These are phyloP conservation scores for Leistus spinibarbis DNA, from an alignment of 2,888 invertebrate species.

Conservation along the genomic window DNA sequence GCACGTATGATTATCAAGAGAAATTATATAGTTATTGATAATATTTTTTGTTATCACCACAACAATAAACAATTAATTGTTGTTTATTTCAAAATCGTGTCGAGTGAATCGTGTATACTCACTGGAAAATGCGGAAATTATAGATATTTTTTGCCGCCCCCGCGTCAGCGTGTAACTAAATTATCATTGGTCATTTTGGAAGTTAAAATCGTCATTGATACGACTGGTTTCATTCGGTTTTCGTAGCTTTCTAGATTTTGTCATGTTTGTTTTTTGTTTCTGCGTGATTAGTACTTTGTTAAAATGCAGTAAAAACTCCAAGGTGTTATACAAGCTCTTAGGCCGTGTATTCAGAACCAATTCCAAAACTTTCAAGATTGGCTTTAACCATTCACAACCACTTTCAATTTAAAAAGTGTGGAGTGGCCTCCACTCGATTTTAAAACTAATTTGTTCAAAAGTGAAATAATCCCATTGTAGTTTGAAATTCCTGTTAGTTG, in stretches of 20 bases:
- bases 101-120: not conserved
- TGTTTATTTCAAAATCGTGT: not conserved
- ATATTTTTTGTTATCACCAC: not conserved
- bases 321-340: not conserved
- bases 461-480: no score
- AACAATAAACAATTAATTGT: not conserved
- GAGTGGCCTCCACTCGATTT: no score
- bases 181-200: not conserved
- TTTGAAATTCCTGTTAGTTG: not conserved
- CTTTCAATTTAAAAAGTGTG: no score
- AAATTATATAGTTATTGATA: not conserved
- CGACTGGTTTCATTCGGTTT: constrained; percentile 1
- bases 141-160: not conserved
- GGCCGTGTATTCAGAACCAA: not conserved
- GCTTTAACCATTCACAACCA: no score
- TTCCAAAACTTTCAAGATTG: not conserved
- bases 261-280: not conserved
- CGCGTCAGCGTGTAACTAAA: not conserved
- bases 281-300: not conserved
- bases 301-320: not conserved
- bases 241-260: constrained; percentile 1
- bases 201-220: not conserved
- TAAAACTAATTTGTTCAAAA: no score
- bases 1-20: not conserved
- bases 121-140: constrained; percentile 8